Percentiles rank a stretch among this genome's conserved stretches.
Conservation (phyloP, 2,113 vertebrate genomes). For the Triplophysa dalaica region DNA sequence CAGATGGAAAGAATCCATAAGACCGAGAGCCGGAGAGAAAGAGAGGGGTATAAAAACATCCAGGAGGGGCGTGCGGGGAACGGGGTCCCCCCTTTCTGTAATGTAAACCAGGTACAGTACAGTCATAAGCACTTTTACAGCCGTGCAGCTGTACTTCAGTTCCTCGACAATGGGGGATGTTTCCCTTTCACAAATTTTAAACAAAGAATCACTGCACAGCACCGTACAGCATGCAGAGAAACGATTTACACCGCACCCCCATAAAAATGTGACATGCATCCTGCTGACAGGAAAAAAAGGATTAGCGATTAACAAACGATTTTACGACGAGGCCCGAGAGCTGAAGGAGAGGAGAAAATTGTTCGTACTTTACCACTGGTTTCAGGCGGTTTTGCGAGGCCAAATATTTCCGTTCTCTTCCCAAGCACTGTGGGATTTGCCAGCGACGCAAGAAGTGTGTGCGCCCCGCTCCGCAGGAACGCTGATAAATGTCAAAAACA, state of each 20-base stretch:
- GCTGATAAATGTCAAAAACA: constrained; percentile 63
- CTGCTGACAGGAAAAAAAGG: not conserved
- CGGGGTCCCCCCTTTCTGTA: constrained; percentile 56
- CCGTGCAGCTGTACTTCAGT: constrained; percentile 7
- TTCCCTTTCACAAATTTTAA: not conserved
- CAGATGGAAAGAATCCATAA: constrained; percentile 74
- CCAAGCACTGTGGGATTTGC: constrained; percentile 52
- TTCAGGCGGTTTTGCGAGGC: constrained; percentile 58
- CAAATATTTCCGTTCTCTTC: constrained; percentile 58
- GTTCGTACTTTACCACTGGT: constrained; percentile 66
- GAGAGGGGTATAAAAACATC: constrained; percentile 51
- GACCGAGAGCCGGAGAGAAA: constrained; percentile 39
- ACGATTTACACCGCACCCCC: not conserved
- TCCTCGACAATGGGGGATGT: not conserved
- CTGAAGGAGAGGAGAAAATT: constrained; percentile 44
- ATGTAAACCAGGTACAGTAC: constrained; percentile 18
- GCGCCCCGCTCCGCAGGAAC: constrained; percentile 58
- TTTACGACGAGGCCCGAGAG: constrained; percentile 26
- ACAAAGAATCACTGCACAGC: not conserved
- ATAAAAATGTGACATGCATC: constrained; percentile 19
- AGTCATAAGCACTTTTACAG: constrained; percentile 2
- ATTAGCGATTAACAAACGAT: constrained; percentile 4
- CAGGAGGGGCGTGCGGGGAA: constrained; percentile 58
- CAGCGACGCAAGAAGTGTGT: constrained; percentile 49
- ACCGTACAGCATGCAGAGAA: constrained; percentile 33